Evolutionary conservation across 2,888 invertebrate genomes (phyloP).

Genomic region (Tromatobia lineatoria): DNA sequence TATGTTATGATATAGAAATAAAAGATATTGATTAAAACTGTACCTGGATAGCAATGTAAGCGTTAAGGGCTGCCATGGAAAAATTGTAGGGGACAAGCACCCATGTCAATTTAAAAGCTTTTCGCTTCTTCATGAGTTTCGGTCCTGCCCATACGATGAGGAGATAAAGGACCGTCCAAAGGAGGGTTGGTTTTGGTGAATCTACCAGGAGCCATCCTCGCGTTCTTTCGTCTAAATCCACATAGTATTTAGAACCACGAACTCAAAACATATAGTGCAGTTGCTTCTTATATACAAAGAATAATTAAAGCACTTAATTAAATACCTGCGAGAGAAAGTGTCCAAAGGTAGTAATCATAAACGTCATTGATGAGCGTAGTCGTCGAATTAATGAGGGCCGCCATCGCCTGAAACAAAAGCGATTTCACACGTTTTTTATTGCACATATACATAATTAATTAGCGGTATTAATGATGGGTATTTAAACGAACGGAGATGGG

Average conservation of each 20-base stretch:
- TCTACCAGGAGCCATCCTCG: constrained; percentile 95
- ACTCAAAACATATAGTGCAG: neutral
- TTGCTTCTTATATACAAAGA: neutral
- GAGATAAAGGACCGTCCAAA: constrained; percentile 91
- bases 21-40: constrained; percentile 8
- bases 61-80: constrained; percentile 93
- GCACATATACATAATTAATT: neutral
- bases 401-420: constrained; percentile 80
- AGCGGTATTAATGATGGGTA: neutral
- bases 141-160: constrained; percentile 93
- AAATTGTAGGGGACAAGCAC: constrained; percentile 94
- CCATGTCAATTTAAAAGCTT: constrained; percentile 91
- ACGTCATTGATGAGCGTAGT: constrained; percentile 82
- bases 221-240: constrained; percentile 91
- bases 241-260: neutral
- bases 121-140: constrained; percentile 91
- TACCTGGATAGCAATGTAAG: constrained; percentile 93
- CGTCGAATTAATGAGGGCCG: constrained; percentile 83
- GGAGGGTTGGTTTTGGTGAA: constrained; percentile 91
- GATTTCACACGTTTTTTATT: neutral
- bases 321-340: constrained; percentile 91
- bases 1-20: too few species aligned
- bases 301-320: constrained; percentile 2
- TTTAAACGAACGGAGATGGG: neutral
- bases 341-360: constrained; percentile 92